Conservation (phyloP, 2,113 vertebrate genomes). For the Dicrurus megarhynchus region DNA sequence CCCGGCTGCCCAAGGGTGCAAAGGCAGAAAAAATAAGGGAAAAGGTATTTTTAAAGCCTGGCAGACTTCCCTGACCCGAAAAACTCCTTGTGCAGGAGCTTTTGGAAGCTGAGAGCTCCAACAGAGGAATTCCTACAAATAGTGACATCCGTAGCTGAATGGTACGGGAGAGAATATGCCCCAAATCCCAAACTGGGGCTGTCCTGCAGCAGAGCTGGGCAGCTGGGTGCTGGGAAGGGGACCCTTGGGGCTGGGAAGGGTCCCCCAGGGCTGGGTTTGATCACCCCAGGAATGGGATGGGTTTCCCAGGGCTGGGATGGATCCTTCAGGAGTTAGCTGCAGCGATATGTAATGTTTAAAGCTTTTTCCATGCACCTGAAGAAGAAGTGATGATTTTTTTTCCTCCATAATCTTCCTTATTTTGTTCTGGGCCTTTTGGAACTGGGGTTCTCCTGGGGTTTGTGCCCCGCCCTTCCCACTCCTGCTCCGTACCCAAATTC, state of each 20-base stretch:
- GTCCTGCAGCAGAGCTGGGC: neutral
- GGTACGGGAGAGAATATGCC: fast-evolving
- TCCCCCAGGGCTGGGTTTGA: too few species aligned
- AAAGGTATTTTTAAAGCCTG: neutral
- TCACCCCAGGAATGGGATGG: too few species aligned
- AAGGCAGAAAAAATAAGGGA: neutral
- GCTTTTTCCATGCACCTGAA: neutral
- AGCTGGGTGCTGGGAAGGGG: neutral
- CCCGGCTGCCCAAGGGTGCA: neutral
- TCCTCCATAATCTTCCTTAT: neutral
- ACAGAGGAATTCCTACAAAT: neutral
- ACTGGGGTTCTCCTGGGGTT: neutral
- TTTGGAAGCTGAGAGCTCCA: neutral
- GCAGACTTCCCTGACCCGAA: fast-evolving
- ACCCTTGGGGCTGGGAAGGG: too few species aligned
- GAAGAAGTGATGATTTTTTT: neutral
- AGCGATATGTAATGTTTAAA: fast-evolving
- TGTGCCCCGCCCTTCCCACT: neutral
- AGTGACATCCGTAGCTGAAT: fast-evolving
- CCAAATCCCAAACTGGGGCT: fast-evolving
- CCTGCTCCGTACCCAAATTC: fast-evolving
- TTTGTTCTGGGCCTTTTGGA: neutral
- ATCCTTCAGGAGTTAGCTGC: neutral
- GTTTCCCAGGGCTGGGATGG: too few species aligned
- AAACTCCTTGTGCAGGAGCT: neutral